Percentiles rank a stretch among this genome's conserved stretches.
These are phyloP conservation scores for Tenthredo livida DNA, from an alignment of 2,888 invertebrate genomes.

Conservation along the genomic window DNA sequence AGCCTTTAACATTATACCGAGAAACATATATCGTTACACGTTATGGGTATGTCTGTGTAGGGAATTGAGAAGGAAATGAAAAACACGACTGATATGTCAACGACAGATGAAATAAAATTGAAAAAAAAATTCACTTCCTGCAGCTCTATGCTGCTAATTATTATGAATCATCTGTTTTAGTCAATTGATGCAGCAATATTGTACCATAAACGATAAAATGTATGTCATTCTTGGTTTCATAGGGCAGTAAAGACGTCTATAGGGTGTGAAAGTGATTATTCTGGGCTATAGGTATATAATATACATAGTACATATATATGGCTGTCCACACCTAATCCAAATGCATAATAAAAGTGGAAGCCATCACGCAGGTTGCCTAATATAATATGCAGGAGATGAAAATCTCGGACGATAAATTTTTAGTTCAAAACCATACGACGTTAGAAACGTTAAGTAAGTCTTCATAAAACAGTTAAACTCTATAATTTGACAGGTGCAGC, in stretches of 20 bases:
- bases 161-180: neutral
- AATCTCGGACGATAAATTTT: constrained; percentile 22
- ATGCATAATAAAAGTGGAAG: constrained; percentile 23
- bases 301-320: neutral
- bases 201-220: neutral
- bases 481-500: neutral
- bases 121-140: neutral
- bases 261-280: constrained; percentile 10
- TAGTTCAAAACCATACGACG: neutral
- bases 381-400: neutral
- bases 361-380: constrained; percentile 23
- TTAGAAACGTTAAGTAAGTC: neutral
- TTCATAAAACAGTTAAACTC: constrained; percentile 9
- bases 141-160: neutral
- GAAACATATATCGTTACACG: neutral
- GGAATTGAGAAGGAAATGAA: neutral
- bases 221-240: neutral
- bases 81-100: neutral
- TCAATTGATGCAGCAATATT: neutral
- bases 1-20: neutral
- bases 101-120: neutral
- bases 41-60: neutral
- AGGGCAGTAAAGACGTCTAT: neutral
- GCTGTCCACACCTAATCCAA: constrained; percentile 14
- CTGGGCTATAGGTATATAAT: neutral